Evolutionary conservation across 2,797 vertebrate genomes (phyloP).

Genomic region (Psittacula echo): DNA sequence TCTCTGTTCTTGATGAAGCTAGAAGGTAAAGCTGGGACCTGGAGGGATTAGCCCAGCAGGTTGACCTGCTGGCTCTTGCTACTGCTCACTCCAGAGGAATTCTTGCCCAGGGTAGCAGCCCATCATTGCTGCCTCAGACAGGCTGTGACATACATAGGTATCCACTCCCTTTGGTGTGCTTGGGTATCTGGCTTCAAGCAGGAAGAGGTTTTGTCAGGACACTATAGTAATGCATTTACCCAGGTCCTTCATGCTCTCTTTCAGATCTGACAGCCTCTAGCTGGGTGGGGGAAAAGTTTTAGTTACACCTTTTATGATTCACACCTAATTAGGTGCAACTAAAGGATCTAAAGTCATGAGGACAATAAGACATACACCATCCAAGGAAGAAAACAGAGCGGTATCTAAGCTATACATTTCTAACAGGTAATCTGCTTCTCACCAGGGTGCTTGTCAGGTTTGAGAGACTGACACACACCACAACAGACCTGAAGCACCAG

Average conservation of each 20-base stretch:
- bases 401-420: background rate
- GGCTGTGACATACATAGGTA: background rate
- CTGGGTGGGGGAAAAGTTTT: background rate
- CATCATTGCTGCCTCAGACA: background rate
- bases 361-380: background rate
- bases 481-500: background rate
- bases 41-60: background rate
- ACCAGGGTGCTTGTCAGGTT: background rate
- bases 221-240: background rate
- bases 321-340: background rate
- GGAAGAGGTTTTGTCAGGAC: background rate
- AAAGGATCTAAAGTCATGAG: background rate
- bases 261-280: background rate
- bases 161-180: background rate
- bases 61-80: background rate
- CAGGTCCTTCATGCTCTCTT: background rate
- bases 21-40: background rate
- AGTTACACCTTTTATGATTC: background rate
- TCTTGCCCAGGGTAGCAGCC: background rate
- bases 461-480: background rate
- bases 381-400: background rate
- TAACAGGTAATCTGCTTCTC: background rate
- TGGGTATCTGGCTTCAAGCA: background rate
- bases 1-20: background rate
- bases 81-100: background rate